A percentile compares a stretch with the other conserved stretches of the same genome.
These are phyloP conservation scores for Penaeus chinensis DNA, from an alignment of 1,140 invertebrate species.

Conservation along the genomic window DNA sequence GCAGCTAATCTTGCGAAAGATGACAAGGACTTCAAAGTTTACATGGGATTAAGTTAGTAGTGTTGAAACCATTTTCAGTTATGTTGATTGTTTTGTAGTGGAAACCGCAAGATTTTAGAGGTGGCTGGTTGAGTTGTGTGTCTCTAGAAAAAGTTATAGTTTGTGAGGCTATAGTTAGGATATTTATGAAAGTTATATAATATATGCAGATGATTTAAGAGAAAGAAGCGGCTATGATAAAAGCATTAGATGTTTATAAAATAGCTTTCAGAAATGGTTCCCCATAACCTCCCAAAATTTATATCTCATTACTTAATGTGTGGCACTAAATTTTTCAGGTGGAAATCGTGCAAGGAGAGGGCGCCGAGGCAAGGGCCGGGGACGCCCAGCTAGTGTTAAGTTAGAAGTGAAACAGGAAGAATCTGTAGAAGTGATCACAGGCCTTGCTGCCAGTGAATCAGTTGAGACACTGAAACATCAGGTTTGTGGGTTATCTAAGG, in stretches of 20 bases:
- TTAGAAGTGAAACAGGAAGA: constrained; percentile 57
- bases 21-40: constrained; percentile 54
- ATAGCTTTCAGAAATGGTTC: not conserved
- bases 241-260: too few species aligned
- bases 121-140: not conserved
- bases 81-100: not conserved
- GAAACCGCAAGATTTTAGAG: not conserved
- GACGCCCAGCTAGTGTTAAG: constrained; percentile 48
- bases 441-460: constrained; percentile 37
- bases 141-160: not conserved
- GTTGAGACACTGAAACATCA: constrained; percentile 52
- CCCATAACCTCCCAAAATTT: not conserved
- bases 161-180: not conserved
- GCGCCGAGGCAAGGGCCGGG: constrained; percentile 40
- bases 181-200: not conserved
- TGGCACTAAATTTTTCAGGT: not conserved
- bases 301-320: not conserved
- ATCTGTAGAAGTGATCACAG: constrained; percentile 46
- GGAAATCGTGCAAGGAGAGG: constrained; percentile 16
- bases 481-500: constrained; percentile 3
- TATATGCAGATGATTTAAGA: too few species aligned
- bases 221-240: too few species aligned
- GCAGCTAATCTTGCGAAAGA: constrained; percentile 45
- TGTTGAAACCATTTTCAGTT: not conserved
- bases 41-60: constrained; percentile 49